Evolutionary conservation across 2,797 vertebrate species (phyloP).

Genomic region (Aldrovandia affinis): DNA sequence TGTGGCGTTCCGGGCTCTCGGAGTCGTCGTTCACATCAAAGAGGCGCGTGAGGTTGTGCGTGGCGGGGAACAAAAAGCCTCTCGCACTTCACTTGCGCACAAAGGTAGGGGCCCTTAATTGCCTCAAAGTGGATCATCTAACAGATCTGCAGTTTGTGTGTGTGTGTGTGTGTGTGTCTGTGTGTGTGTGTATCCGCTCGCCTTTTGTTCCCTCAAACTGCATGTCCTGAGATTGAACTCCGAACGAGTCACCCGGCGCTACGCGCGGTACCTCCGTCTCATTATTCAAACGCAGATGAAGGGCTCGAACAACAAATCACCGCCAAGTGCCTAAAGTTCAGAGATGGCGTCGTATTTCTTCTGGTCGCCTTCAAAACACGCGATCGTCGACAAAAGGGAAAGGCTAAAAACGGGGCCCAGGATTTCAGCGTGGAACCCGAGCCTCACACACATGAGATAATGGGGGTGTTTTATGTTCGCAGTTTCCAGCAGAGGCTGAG

Average conservation of each 20-base stretch:
- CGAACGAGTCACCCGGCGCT: background rate
- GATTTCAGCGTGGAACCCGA: background rate
- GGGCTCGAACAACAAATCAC: background rate
- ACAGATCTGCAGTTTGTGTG: background rate
- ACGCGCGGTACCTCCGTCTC: background rate
- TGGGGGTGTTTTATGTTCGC: background rate
- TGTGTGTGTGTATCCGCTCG: background rate
- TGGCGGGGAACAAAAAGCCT: too few species aligned
- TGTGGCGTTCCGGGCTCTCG: too few species aligned
- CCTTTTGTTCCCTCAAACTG: slow-evolving; percentile 2
- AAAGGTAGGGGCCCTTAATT: too few species aligned
- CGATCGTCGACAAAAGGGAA: slow-evolving; percentile 1
- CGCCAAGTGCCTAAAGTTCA: background rate
- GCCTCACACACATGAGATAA: slow-evolving; percentile 2
- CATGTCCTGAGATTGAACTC: slow-evolving; percentile 9
- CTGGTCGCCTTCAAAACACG: slow-evolving; percentile 8
- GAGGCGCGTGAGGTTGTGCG: too few species aligned
- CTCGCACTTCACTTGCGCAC: too few species aligned
- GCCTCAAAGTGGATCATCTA: too few species aligned
- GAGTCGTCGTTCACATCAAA: too few species aligned
- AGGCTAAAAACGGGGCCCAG: background rate
- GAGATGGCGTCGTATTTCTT: background rate
- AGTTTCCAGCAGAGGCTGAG: background rate
- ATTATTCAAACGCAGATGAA: slow-evolving; percentile 15
- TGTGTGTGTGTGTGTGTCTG: background rate